Evolutionary conservation across 1,140 invertebrate species (phyloP).

Genomic region (Vollenhovia emeryi): DNA sequence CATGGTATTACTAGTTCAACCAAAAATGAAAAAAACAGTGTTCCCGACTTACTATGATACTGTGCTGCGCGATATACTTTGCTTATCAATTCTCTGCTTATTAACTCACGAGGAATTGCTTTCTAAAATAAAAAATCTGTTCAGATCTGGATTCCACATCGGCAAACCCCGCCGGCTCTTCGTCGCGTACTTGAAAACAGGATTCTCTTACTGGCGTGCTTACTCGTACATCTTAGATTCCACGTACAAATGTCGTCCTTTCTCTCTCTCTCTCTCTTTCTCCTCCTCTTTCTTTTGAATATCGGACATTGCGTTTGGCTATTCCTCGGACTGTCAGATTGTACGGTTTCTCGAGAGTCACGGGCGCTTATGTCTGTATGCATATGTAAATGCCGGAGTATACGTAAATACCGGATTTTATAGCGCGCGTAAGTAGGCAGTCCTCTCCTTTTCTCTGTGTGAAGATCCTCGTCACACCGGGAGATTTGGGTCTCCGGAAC

Average conservation of each 20-base stretch:
- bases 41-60: not conserved
- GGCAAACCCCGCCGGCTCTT: not conserved
- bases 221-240: constrained; percentile 13
- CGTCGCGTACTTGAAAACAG: constrained; percentile 5
- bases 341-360: constrained; percentile 7
- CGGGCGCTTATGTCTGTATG: not conserved
- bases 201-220: not conserved
- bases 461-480: constrained; percentile 1
- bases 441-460: constrained; percentile 38
- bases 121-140: not conserved
- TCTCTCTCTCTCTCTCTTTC: not conserved
- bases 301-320: not conserved
- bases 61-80: not conserved
- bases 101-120: not conserved
- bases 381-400: constrained; percentile 59
- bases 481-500: constrained; percentile 79
- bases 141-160: constrained; percentile 4
- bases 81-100: not conserved
- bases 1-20: not conserved
- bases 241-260: not conserved
- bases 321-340: not conserved
- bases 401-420: constrained; percentile 30
- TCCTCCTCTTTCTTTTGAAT: not conserved
- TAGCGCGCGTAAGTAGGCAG: constrained; percentile 29
- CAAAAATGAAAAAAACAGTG: not conserved